Evolutionary conservation across 2,797 vertebrate species (phyloP).

Genomic region (Gymnodraco acuticeps): DNA sequence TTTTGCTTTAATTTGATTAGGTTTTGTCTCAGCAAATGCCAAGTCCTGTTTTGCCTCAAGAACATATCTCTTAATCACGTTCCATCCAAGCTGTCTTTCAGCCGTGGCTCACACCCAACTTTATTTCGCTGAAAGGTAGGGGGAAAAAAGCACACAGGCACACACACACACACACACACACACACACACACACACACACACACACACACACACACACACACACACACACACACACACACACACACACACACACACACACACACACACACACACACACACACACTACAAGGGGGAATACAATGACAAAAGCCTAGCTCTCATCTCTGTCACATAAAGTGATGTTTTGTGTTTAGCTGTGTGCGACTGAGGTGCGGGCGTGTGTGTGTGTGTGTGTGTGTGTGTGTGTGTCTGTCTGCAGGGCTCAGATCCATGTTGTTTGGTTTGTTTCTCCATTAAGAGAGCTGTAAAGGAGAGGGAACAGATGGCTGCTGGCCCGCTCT

Average conservation of each 20-base stretch:
- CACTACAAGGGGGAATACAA: slow-evolving; percentile 78
- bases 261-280: slow-evolving; percentile 19
- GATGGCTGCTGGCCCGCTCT: slow-evolving; percentile 95
- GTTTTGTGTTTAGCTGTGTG: slow-evolving; percentile 82
- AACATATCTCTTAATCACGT: slow-evolving; percentile 88
- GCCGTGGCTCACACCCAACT: slow-evolving; percentile 85
- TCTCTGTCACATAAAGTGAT: slow-evolving; percentile 82
- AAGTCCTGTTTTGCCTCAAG: slow-evolving; percentile 87
- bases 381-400: slow-evolving; percentile 28
- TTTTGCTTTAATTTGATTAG: slow-evolving; percentile 89
- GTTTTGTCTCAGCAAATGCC: slow-evolving; percentile 85
- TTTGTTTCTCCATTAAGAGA: slow-evolving; percentile 93
- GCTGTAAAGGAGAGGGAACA: slow-evolving; percentile 94
- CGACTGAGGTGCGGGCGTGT: slow-evolving; percentile 50
- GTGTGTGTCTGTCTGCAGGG: slow-evolving; percentile 77
- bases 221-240: slow-evolving; percentile 12
- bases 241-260: slow-evolving; percentile 25
- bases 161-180: slow-evolving; percentile 16
- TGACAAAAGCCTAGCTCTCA: slow-evolving; percentile 81
- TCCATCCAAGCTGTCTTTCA: slow-evolving; percentile 85
- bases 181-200: slow-evolving; percentile 10
- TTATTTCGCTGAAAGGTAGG: slow-evolving; percentile 83
- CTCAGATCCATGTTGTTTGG: slow-evolving; percentile 91
- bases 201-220: slow-evolving; percentile 39
- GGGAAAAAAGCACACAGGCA: slow-evolving; percentile 13